These are phyloP conservation scores for Patella depressa DNA, from an alignment of 2,888 invertebrate genomes.

Conservation along the genomic window DNA sequence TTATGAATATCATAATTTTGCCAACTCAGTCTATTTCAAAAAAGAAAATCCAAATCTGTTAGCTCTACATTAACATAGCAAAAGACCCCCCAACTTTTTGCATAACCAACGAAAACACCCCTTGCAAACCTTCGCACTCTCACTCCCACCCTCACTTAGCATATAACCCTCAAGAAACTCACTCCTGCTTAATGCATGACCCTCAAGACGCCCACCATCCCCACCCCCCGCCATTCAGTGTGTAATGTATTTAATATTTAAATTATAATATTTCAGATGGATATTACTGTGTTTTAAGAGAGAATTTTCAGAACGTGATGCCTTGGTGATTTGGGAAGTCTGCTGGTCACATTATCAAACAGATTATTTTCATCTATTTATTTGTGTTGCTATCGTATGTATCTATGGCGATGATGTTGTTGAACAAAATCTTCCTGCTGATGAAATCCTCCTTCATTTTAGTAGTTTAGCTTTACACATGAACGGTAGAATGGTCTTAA, in stretches of 20 bases:
- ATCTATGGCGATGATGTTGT: constrained; percentile 89
- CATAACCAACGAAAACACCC: no score
- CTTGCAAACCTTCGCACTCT: no score
- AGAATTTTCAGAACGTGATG: constrained; percentile 90
- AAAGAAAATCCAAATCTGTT: no score
- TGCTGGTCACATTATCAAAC: constrained; percentile 98
- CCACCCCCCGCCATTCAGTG: no score
- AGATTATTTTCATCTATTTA: constrained; percentile 94
- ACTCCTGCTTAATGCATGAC: no score
- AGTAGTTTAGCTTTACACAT: constrained; percentile 97
- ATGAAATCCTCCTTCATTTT: constrained; percentile 95
- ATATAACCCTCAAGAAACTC: no score
- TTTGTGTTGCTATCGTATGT: constrained; percentile 92
- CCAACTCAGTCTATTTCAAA: no score
- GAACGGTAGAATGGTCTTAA: constrained; percentile 90
- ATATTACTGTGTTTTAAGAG: constrained; percentile 89
- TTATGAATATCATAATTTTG: no score
- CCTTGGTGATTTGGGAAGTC: constrained; percentile 94
- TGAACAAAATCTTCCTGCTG: constrained; percentile 90
- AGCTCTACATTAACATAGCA: no score
- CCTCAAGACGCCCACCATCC: no score
- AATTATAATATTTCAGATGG: constrained; percentile 76
- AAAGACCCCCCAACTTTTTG: no score
- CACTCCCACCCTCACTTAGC: no score
- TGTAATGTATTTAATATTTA: neutral